Conservation (phyloP, 2,888 invertebrate genomes). For the Tenthredo notha region DNA sequence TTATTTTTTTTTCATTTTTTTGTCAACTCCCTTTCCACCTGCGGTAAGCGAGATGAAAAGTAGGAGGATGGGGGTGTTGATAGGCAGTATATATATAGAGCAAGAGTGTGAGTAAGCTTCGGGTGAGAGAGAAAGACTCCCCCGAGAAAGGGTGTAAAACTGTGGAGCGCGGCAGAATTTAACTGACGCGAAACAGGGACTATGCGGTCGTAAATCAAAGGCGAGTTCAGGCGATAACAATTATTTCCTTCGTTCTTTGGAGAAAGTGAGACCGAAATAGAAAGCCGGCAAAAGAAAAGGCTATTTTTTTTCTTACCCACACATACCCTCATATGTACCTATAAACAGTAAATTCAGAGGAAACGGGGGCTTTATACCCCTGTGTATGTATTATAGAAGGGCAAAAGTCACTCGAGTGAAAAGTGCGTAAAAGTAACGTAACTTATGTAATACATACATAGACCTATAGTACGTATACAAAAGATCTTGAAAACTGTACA, state of each 20-base stretch:
- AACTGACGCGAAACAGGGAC: constrained; percentile 38
- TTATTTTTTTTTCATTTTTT: not conserved
- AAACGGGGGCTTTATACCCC: not conserved
- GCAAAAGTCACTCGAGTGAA: not conserved
- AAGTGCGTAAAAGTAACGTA: not conserved
- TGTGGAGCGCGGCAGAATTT: not conserved
- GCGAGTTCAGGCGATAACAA: constrained; percentile 40
- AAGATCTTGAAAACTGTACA: not conserved
- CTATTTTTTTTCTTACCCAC: constrained; percentile 5
- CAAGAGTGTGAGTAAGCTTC: constrained; percentile 18
- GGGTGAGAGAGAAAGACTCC: not conserved
- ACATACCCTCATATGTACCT: not conserved
- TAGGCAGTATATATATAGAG: constrained; percentile 3
- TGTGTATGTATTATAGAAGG: not conserved
- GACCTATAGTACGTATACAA: not conserved
- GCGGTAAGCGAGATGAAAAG: not conserved
- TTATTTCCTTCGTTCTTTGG: constrained; percentile 38
- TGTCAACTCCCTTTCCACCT: not conserved
- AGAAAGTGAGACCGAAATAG: constrained; percentile 9
- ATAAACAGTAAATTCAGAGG: not conserved
- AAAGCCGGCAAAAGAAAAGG: not conserved
- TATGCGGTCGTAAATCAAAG: constrained; percentile 41
- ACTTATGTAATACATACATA: not conserved
- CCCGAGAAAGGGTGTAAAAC: constrained; percentile 25
- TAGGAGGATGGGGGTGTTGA: constrained; percentile 11